A percentile compares a stretch with the other conserved stretches of the same genome.
Evolutionary conservation across 2,113 vertebrate genomes (phyloP).

Genomic region (Paradisaea rubra): DNA sequence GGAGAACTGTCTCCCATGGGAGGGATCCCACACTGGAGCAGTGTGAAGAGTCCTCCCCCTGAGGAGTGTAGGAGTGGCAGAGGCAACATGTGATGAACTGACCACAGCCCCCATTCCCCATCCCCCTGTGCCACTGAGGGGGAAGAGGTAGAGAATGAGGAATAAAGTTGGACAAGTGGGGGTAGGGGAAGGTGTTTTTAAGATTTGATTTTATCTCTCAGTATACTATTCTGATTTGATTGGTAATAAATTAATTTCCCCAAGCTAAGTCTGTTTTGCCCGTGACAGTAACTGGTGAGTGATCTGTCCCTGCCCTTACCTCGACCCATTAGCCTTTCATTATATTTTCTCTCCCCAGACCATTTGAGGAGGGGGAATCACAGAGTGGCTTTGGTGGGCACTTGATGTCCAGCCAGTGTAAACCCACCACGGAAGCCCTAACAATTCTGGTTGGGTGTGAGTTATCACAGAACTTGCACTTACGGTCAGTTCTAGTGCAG

Average conservation of each 20-base stretch:
- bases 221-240: neutral
- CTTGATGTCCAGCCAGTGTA: neutral
- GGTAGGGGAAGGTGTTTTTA: neutral
- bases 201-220: neutral
- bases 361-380: neutral
- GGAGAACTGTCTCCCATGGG: neutral
- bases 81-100: neutral
- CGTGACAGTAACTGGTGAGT: rapidly evolving
- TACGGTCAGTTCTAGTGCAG: neutral
- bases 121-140: neutral
- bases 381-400: neutral
- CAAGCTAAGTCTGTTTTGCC: neutral
- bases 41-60: neutral
- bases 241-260: neutral
- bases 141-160: neutral
- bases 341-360: neutral
- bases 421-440: neutral
- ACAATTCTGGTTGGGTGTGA: neutral
- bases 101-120: neutral
- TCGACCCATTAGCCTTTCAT: rapidly evolving
- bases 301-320: neutral
- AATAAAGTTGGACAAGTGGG: neutral
- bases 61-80: neutral
- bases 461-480: neutral
- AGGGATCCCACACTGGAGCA: neutral